Base-by-base conservation (phyloP, 2,888 invertebrate genomes). In the Pollenia griseotomentosa region DNA sequence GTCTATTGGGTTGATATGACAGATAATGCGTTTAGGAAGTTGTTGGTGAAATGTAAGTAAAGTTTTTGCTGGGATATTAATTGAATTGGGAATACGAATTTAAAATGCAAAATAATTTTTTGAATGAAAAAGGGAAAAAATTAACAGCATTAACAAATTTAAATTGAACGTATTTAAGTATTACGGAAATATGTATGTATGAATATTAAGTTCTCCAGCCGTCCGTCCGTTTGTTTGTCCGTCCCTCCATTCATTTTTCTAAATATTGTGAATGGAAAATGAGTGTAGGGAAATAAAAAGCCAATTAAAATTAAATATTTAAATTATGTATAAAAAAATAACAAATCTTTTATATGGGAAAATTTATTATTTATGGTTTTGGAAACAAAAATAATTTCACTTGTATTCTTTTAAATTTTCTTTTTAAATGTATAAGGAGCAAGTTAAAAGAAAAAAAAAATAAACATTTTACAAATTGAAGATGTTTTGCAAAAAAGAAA, bases 101-200 rank as follows among this genome's bases (percentile, higher is more conserved):
- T 6, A 33, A 4, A 4, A 19, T 63, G 8, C 42, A 75, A 63
- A 63, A 23, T 5, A 44, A 63, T 42, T 44, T 1, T 10, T 14
- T 42, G 5, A 51, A 48, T 19, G 11, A 6, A 61, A 33, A 73
- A 65, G 23, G 44, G 11, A 23, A 11, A 7, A 82, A 19, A 81
- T 42, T 51, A 66, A 74, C 74, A 73, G 48, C 46, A 46, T 57
- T 65, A 57, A 59, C 65, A 51, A 23, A 57, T 70, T 51, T 61
- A 53, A 51, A 61, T 70, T 61, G 16, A 82, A 68, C 55, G 19
- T 42, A 40, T 74, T 74, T 51, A 75, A 63, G 40, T 83, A 11
- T 51, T 33, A 48, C 73, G 82, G 74, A 82, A 74, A 65, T 19
- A 19, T 19, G 2, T 66, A 12, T 14, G 46, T 19, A 48, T 71